A percentile compares a stretch with the other conserved stretches of the same genome.
These are phyloP conservation scores for Perca flavescens DNA, from an alignment of 2,113 vertebrate genomes.

Conservation along the genomic window DNA sequence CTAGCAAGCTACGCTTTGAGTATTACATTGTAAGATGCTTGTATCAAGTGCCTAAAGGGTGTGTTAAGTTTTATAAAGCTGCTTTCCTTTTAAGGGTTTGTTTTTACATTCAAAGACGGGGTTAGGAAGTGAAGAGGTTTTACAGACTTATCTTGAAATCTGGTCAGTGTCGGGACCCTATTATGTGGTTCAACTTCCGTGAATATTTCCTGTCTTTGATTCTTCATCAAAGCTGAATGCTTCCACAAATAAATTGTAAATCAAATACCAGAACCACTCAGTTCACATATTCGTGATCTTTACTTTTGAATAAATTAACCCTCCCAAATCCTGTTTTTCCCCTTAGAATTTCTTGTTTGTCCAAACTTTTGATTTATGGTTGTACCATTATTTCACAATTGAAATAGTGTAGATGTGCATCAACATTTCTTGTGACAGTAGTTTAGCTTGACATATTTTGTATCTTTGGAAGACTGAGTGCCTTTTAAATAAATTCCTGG, in stretches of 20 bases:
- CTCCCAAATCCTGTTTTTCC: background rate
- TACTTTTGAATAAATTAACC: background rate
- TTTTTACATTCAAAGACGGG: conserved; percentile 33
- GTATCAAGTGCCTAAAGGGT: conserved; percentile 36
- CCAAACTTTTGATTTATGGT: background rate
- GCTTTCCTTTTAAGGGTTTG: conserved; percentile 68
- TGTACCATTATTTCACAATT: background rate
- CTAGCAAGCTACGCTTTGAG: background rate
- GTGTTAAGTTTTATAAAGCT: conserved; percentile 37
- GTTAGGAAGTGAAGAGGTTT: conserved; percentile 65
- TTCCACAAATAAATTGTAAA: conserved; percentile 3
- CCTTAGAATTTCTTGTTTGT: background rate
- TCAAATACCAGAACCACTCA: background rate
- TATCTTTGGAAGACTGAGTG: background rate
- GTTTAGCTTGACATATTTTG: background rate
- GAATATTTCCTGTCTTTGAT: conserved; percentile 24
- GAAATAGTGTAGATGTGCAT: background rate
- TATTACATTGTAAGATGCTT: background rate
- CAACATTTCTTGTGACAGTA: background rate
- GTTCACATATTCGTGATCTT: background rate
- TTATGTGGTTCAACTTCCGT: conserved; percentile 4
- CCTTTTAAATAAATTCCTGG: background rate
- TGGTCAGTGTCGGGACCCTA: conserved; percentile 32
- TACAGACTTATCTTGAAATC: conserved; percentile 48
- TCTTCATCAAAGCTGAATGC: conserved; percentile 13